A percentile compares a stretch with the other conserved stretches of the same genome.
Conservation (phyloP, 2,113 vertebrate species). For the Seriola quinqueradiata region DNA sequence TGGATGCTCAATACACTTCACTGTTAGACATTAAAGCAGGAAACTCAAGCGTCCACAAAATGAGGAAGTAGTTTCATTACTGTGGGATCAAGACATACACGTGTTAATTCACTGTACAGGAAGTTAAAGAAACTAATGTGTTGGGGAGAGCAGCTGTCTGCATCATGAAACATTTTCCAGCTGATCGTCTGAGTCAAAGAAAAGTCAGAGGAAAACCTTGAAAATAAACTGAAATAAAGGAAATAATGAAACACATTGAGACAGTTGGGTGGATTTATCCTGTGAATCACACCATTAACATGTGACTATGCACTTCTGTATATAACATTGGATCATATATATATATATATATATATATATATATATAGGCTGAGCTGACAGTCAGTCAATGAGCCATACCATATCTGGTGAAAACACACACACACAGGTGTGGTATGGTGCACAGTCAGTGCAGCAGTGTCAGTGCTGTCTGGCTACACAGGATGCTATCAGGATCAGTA, state of each 20-base stretch:
- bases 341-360: too few relatives aligned
- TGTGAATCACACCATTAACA: slow-evolving; percentile 40
- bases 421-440: too few relatives aligned
- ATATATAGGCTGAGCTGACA: too few relatives aligned
- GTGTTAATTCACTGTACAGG: background rate
- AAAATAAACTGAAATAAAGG: background rate
- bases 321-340: background rate
- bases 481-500: too few relatives aligned
- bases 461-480: too few relatives aligned
- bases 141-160: background rate
- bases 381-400: too few relatives aligned
- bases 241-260: background rate
- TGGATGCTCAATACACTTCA: background rate
- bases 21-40: background rate
- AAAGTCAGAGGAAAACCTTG: background rate
- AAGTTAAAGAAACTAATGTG: background rate
- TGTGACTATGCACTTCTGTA: slow-evolving; percentile 1
- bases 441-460: too few relatives aligned
- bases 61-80: background rate
- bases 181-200: background rate
- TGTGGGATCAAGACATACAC: background rate
- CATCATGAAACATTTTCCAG: background rate
- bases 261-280: background rate
- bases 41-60: background rate
- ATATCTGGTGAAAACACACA: too few relatives aligned